phyloP scores from a whole-genome alignment of 92 coral and sea anemone genomes.

The Siderastrea siderea region DNA sequence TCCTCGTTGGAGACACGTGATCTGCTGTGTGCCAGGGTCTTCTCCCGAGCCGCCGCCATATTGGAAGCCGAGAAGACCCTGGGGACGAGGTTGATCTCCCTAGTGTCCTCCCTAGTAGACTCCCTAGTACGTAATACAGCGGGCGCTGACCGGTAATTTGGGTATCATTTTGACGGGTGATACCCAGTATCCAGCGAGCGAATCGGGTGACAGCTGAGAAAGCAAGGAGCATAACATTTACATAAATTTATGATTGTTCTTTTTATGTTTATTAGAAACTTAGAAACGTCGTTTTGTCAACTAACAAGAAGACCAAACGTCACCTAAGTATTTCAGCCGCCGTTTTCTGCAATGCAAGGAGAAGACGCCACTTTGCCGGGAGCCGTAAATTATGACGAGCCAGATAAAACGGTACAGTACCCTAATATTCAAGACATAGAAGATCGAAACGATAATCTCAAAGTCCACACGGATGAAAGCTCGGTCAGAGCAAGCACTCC shows the following conservation, averaged over 20 bases:
- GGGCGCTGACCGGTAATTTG: too few species aligned
- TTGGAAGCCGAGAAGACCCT: too few species aligned
- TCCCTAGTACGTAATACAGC: too few species aligned
- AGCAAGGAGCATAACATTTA: too few species aligned
- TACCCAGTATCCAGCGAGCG: too few species aligned
- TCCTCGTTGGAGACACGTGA: too few species aligned
- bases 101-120: too few species aligned
- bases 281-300: not conserved
- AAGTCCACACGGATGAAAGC: slow-evolving; percentile 5
- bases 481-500: not conserved
- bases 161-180: too few species aligned
- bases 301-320: slow-evolving; percentile 1
- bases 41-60: too few species aligned
- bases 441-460: slow-evolving; percentile 22
- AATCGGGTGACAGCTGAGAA: too few species aligned
- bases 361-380: not conserved
- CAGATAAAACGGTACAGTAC: not conserved
- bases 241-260: not conserved
- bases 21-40: too few species aligned
- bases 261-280: slow-evolving; percentile 33
- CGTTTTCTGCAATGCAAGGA: slow-evolving; percentile 9
- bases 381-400: not conserved
- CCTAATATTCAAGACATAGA: slow-evolving; percentile 28
- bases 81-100: too few species aligned
- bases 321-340: not conserved